Percentiles rank a stretch among this genome's conserved stretches.
phyloP scores from a whole-genome alignment of 2,113 vertebrate species.

The Jacana jacana region DNA sequence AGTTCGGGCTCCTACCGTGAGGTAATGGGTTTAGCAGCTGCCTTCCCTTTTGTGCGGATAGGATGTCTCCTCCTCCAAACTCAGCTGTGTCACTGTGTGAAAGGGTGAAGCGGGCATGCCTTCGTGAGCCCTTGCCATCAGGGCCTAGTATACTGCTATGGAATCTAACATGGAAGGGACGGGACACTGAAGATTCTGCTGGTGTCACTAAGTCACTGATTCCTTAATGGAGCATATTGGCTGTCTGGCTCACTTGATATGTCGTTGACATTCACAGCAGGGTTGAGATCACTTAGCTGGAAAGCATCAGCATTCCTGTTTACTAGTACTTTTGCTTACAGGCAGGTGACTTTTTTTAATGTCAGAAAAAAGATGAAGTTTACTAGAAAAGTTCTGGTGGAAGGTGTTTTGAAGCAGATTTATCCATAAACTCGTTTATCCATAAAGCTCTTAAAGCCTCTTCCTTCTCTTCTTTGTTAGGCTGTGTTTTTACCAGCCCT shows the following conservation, averaged over 20 bases:
- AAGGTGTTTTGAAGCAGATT: neutral
- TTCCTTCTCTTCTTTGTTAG: neutral
- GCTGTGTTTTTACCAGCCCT: neutral
- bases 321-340: neutral
- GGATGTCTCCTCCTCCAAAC: neutral
- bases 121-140: neutral
- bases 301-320: neutral
- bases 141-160: neutral
- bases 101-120: neutral
- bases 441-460: neutral
- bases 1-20: neutral
- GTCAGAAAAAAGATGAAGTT: neutral
- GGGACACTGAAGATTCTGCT: neutral
- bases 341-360: neutral
- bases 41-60: neutral
- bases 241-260: neutral
- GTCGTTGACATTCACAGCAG: neutral
- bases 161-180: accelerated
- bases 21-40: neutral
- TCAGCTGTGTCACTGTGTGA: neutral
- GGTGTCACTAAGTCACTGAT: neutral
- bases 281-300: neutral
- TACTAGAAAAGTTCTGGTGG: neutral
- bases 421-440: neutral
- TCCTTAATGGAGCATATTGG: neutral